Evolutionary conservation across 2,797 vertebrate genomes (phyloP), one percentile per base, ranked within the genome.

Genomic region (Chloroceryle amazona): DNA sequence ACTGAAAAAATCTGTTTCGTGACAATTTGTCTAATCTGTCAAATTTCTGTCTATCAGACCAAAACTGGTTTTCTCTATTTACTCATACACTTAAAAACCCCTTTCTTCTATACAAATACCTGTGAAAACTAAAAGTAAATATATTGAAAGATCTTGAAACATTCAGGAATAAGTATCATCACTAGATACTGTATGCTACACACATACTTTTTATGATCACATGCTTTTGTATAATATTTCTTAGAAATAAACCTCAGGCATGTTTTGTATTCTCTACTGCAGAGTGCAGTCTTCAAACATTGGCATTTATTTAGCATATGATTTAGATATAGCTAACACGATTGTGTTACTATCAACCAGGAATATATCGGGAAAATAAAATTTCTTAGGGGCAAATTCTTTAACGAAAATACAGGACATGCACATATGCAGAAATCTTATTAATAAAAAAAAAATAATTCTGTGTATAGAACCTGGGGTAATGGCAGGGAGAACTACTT

Each of bases 201-300:
- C 47, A 74, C 6, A 17, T 22, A 41, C 3, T 2, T 62, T 84
- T 93, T 71, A 37, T 95, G 66, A 86, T 73, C 57, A 65, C 35
- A 65, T 22, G 22, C 4, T 80, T 74, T 90, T 85, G 81, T 65
- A 63, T 42, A 62, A 51, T 88, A 37, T 95, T 95, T 95, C 33
- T 75, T 83, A 75, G 54, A 89, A 91, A 81, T 81, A 94, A 96
- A 95, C 78, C 31, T 49, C 68, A 93, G 55, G 20, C 35, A 18
- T 82, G n/a, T 78, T 97, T 82, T 92, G 46, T 91, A 68, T 17
- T 80, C 29, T 81, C 57, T 89, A n/a, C 10, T 94, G 63, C n/a
- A 84, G 44, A 60, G 13, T 21, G 3, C n/a, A 82, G 22, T 94
- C 62, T 46, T 95, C 39, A 95, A 95, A 84, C 29, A 55, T 23